Base-by-base conservation (phyloP, 2,888 invertebrate species). In the Eupeodes latifasciatus region DNA sequence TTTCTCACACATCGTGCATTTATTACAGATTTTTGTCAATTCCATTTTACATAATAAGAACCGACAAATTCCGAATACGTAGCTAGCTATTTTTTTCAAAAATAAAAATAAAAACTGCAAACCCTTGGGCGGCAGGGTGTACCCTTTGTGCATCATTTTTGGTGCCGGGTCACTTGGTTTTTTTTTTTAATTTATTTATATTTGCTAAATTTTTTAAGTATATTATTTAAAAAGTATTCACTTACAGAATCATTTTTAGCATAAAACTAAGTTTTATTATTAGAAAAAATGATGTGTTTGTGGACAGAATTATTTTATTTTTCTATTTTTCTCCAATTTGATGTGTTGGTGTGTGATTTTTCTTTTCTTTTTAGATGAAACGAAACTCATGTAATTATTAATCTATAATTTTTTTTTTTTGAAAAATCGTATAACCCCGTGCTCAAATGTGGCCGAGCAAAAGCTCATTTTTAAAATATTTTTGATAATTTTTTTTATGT, bases 1-100 rank as follows among this genome's bases (percentile, higher is more conserved):
- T 36, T 74, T 79, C 77, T 83, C 61, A 81, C 87, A 87, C 87
- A 77, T 77, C 84, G 87, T 87, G 87, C 87, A 84, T 87, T 87
- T 84, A 87, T 87, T 87, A 77, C 80, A 87, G 80, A 81, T 87
- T 76, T 83, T 76, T 57, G 36, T 87, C 87, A 84, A 87, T 87
- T 87, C 87, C 87, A 14, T 84, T 80, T 47, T 75, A 36, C 36
- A 79, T 69, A 64, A 36, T 74, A 83, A 77, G 80, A 80, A 61
- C 55, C 80, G 87, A 87, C 79, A 77, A 27, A 27, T 80, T 83
- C 72, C 74, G n/a, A 84, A 80, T 84, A 80, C 61, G 72, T 83
- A 72, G 77, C 80, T 81, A 83, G 79, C 83, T 71, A 62, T 64
- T 61, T 16, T 55, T 40, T 12, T 27, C 3, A 3, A 36, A 81